Conservation (phyloP, 2,888 invertebrate species). For the Coelogynopora nodosa region DNA sequence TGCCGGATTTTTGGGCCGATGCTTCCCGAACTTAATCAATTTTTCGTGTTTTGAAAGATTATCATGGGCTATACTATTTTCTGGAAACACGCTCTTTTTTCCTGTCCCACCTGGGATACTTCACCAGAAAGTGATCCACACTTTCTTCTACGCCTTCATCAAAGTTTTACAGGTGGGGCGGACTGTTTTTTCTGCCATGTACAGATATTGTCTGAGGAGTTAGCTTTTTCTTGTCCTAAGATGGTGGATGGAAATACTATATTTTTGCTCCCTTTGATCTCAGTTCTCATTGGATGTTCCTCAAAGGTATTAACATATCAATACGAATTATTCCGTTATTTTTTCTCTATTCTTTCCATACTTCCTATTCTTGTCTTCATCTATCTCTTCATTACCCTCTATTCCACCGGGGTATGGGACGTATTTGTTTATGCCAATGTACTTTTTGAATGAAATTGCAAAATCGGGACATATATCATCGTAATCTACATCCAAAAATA, state of each 20-base stretch:
- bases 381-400: background rate
- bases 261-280: background rate
- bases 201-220: background rate
- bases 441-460: background rate
- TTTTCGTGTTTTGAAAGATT: background rate
- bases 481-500: background rate
- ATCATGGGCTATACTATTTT: background rate
- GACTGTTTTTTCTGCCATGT: background rate
- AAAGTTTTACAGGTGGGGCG: background rate
- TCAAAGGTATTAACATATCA: background rate
- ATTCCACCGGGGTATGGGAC: no score
- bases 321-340: background rate
- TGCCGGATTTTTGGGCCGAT: background rate
- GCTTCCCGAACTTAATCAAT: background rate
- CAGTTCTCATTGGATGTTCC: background rate
- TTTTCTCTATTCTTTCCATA: background rate
- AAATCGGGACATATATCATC: background rate
- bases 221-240: background rate
- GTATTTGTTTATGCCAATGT: no score
- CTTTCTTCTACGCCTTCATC: background rate
- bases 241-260: background rate
- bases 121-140: background rate
- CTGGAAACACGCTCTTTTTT: background rate
- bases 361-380: no score
- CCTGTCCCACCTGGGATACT: background rate